Percentiles rank a stretch among this genome's conserved stretches.
Conservation (phyloP, 2,888 invertebrate genomes). For the Catocala fraxini region DNA sequence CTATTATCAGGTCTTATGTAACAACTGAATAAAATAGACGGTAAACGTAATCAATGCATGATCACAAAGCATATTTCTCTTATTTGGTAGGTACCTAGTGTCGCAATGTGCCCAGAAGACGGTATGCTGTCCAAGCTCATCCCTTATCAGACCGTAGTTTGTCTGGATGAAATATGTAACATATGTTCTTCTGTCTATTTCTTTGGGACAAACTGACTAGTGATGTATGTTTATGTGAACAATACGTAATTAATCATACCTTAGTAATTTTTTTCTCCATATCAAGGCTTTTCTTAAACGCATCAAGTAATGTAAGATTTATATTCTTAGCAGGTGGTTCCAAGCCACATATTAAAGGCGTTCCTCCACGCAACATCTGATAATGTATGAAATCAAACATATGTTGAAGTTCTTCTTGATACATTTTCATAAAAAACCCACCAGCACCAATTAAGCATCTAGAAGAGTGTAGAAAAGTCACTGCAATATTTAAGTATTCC, state of each 20-base stretch:
- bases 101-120: no score
- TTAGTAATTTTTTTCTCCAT: slow-evolving; percentile 63
- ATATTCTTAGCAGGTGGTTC: slow-evolving; percentile 36
- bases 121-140: no score
- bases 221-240: no score
- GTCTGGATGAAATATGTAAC: no score
- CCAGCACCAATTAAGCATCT: slow-evolving; percentile 57
- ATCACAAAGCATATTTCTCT: no score
- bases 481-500: slow-evolving; percentile 61
- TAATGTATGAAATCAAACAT: slow-evolving; percentile 62
- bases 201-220: no score
- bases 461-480: slow-evolving; percentile 57
- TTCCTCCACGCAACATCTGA: slow-evolving; percentile 61
- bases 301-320: slow-evolving; percentile 52
- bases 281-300: slow-evolving; percentile 54
- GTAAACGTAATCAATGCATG: no score
- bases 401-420: slow-evolving; percentile 62
- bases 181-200: no score
- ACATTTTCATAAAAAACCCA: slow-evolving; percentile 66
- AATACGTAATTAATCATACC: slow-evolving; percentile 42
- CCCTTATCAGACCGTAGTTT: no score
- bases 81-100: no score
- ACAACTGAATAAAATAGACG: no score
- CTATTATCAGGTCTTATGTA: no score
- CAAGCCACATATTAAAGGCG: slow-evolving; percentile 44